Base-by-base conservation (phyloP, 2,113 vertebrate species). In the Mobula hypostoma region DNA sequence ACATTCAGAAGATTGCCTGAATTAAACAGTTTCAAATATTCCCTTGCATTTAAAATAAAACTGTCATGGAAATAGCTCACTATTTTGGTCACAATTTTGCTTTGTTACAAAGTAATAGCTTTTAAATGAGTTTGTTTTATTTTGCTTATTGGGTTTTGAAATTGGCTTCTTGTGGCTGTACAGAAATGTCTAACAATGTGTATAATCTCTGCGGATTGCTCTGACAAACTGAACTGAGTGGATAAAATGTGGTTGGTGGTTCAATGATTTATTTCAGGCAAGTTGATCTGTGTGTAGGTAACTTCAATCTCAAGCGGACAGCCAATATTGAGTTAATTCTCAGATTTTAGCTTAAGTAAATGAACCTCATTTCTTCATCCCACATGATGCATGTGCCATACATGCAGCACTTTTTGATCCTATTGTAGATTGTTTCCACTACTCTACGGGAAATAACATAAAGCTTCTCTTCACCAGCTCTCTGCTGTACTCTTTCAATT, bases 81-180 rank as follows among this genome's bases (percentile, higher is more conserved):
- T 27, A 93, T 48, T 93, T 93, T 93, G 36, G 68, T 72, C 91
- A 93, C 74, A 24, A 76, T 74, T 48, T 40, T 74, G 70, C 70
- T 76, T 74, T 93, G 68, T 56, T 36, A 93, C 40, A 48, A 93
- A 93, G 91, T 19, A 93, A 70, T 32, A 14, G 66, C 40, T 93
- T 93, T 93, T 93, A 76, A 93, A 93, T 48, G 68, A 93, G 36
- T 76, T 56, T 76, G 36, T 24, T 76, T 48, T 48, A 48, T 48
- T 92, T 93, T 93, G 91, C 21, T 93, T 76, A 56, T 93, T 93
- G 91, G 74, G 72, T 36, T 48, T 70, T 93, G 91, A 93, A 93
- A 93, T 93, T 76, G 91, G 91, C 70, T 93, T 27, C 12, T 6
- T 8, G 48, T 56, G 21, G 40, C 24, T 76, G 91, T 74, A 93